Evolutionary conservation across 1,140 invertebrate genomes (phyloP).

Genomic region (Drosophila parvula): DNA sequence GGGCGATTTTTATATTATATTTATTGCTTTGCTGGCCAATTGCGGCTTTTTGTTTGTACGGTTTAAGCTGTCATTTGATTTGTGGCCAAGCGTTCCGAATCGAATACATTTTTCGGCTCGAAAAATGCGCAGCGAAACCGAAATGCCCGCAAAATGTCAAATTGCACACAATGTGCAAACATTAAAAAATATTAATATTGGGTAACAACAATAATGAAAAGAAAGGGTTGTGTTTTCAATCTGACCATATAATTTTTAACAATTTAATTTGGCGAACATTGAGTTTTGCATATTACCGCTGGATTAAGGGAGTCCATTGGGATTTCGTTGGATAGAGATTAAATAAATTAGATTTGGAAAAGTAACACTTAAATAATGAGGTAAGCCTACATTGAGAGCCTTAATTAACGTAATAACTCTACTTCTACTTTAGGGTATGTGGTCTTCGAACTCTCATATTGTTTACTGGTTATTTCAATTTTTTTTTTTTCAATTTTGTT

Average conservation of each 20-base stretch:
- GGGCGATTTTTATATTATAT: constrained; percentile 37
- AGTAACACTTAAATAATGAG: background rate
- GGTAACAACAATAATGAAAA: constrained; percentile 17
- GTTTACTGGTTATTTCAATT: background rate
- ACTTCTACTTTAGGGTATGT: background rate
- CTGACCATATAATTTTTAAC: constrained; percentile 16
- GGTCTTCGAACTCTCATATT: background rate
- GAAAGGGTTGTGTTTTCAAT: constrained; percentile 1
- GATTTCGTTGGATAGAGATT: background rate
- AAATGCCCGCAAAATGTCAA: constrained; percentile 67
- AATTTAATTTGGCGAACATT: constrained; percentile 38
- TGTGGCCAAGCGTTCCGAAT: constrained; percentile 49
- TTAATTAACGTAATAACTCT: no score
- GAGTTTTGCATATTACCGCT: background rate
- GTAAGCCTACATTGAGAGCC: fast-evolving
- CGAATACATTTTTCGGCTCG: constrained; percentile 50
- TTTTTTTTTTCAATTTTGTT: constrained; percentile 16
- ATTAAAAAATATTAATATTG: constrained; percentile 38
- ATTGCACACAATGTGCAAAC: constrained; percentile 53
- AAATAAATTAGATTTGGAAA: background rate
- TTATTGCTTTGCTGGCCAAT: constrained; percentile 40
- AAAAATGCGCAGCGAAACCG: constrained; percentile 36
- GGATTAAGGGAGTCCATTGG: background rate
- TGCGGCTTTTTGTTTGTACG: constrained; percentile 46
- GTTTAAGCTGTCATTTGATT: constrained; percentile 60